A percentile compares a stretch with the other conserved stretches of the same genome.
These are phyloP conservation scores for Tokudaia tokunoshimensis DNA, from an alignment of 2,797 vertebrate species.

Conservation along the genomic window DNA sequence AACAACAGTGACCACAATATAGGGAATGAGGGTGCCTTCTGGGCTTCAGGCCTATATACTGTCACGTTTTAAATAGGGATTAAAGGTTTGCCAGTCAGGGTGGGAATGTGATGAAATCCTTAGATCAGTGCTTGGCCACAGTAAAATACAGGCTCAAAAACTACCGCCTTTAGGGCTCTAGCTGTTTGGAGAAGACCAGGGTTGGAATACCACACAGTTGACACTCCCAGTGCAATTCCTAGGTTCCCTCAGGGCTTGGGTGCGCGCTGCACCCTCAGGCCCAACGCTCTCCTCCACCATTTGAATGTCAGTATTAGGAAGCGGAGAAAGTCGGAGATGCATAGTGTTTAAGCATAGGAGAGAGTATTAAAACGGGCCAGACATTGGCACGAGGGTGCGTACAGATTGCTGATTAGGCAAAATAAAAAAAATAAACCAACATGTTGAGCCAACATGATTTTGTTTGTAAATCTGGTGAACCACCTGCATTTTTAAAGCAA, in stretches of 20 bases:
- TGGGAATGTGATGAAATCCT: background rate
- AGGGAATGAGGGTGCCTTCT: background rate
- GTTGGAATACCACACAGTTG: background rate
- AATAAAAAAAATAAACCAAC: conserved; percentile 72
- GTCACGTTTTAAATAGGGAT: conserved; percentile 49
- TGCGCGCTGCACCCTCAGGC: background rate
- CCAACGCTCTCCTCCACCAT: background rate
- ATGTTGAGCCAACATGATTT: conserved; percentile 78
- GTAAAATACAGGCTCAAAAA: background rate
- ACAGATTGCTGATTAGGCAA: conserved; percentile 81
- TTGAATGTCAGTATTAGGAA: background rate
- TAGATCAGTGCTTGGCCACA: conserved; percentile 1
- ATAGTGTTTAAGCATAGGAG: conserved; percentile 32
- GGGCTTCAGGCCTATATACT: conserved; percentile 19
- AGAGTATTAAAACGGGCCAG: conserved; percentile 62
- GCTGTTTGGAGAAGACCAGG: background rate
- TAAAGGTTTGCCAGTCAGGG: background rate
- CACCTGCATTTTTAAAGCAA: conserved; percentile 78
- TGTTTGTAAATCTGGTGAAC: conserved; percentile 80
- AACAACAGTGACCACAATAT: background rate
- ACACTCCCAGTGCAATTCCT: background rate
- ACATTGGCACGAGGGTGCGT: conserved; percentile 70
- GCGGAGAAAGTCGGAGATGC: background rate
- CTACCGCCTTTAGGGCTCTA: background rate
- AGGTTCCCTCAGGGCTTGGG: background rate